Conservation (phyloP, 2,113 vertebrate genomes). For the Campylomormyrus tamandua region DNA sequence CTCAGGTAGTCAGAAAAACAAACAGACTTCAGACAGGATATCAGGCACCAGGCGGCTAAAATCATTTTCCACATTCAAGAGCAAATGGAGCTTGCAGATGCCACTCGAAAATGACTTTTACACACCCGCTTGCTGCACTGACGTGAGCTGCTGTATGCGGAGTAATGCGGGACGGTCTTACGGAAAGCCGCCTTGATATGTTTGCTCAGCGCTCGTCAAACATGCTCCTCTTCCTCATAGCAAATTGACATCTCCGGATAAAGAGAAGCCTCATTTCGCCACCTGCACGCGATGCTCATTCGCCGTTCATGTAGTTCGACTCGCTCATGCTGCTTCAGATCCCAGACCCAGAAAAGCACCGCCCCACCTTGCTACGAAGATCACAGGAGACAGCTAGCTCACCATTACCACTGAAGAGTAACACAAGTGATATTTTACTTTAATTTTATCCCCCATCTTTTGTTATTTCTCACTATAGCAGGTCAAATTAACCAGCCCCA, state of each 20-base stretch:
- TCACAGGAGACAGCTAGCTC: background rate
- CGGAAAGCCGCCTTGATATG: slow-evolving; percentile 24
- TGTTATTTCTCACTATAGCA: background rate
- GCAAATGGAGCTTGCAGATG: background rate
- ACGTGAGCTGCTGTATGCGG: background rate
- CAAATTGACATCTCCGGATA: slow-evolving; percentile 42
- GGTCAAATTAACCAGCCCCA: background rate
- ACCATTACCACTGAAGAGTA: background rate
- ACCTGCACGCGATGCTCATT: slow-evolving; percentile 6
- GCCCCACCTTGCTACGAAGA: background rate
- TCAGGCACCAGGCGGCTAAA: slow-evolving; percentile 29
- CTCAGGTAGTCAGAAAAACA: slow-evolving; percentile 30
- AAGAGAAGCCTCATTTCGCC: slow-evolving; percentile 41
- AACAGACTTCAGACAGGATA: slow-evolving; percentile 34
- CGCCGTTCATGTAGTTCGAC: background rate
- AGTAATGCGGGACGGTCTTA: background rate
- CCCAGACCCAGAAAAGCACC: background rate
- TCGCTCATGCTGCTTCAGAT: background rate
- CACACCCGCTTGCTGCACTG: background rate
- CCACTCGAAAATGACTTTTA: background rate
- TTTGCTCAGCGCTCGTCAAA: slow-evolving; percentile 33
- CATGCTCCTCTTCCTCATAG: slow-evolving; percentile 38
- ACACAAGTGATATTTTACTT: background rate
- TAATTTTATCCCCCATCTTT: background rate
- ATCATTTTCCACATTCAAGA: slow-evolving; percentile 10